These are phyloP conservation scores for Acanthurus tractus DNA, from an alignment of 2,797 vertebrate genomes.

Conservation along the genomic window DNA sequence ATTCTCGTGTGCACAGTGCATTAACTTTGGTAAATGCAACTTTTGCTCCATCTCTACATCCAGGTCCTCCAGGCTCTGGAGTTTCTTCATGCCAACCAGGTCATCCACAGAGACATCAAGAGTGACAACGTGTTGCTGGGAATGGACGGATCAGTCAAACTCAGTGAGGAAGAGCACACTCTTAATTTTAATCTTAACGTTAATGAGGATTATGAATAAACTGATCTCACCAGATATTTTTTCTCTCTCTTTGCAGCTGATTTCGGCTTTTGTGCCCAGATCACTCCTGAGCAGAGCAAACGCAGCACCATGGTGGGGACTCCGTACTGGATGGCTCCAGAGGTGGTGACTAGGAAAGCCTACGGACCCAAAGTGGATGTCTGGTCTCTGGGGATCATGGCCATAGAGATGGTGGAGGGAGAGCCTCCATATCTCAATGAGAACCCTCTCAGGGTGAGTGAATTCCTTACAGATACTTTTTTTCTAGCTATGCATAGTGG, in stretches of 20 bases:
- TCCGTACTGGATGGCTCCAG: conserved; percentile 99
- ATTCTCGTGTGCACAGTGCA: neutral
- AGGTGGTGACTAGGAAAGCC: conserved; percentile 97
- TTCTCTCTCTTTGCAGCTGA: conserved; percentile 86
- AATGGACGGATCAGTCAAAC: conserved; percentile 98
- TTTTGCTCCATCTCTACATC: neutral
- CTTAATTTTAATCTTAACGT: too few relatives aligned
- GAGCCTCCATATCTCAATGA: conserved; percentile 98
- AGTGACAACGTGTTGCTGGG: conserved; percentile 98
- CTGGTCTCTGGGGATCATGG: conserved; percentile 99
- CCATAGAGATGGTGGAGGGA: conserved; percentile 99
- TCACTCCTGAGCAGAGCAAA: conserved; percentile 98
- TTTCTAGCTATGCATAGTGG: too few relatives aligned
- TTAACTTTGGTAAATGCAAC: too few relatives aligned
- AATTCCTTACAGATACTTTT: too few relatives aligned
- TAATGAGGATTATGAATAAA: too few relatives aligned
- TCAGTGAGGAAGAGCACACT: conserved; percentile 86
- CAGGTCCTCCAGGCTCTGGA: conserved; percentile 98
- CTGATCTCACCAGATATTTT: too few relatives aligned
- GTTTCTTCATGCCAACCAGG: conserved; percentile 98
- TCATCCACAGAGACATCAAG: conserved; percentile 99
- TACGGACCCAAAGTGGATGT: conserved; percentile 99
- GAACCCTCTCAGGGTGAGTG: conserved; percentile 93
- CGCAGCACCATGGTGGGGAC: conserved; percentile 99
- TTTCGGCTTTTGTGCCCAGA: conserved; percentile 99